These are phyloP conservation scores for Nothura maculosa DNA, from an alignment of 2,797 vertebrate genomes.

Conservation along the genomic window DNA sequence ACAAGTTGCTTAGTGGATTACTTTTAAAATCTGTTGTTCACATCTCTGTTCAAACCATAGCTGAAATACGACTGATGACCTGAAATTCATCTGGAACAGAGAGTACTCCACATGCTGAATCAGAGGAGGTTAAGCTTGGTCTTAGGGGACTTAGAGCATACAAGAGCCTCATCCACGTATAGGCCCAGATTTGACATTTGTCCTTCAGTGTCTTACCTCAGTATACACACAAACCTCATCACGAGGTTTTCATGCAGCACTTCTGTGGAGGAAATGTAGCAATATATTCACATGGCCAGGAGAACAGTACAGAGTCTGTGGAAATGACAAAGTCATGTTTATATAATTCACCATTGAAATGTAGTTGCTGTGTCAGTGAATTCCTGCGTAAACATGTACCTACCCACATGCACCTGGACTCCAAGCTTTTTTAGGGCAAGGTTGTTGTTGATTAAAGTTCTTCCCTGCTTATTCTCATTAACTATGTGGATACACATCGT, in stretches of 20 bases:
- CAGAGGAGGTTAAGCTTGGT: not conserved
- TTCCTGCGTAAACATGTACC: not conserved
- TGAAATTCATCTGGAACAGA: constrained; percentile 13
- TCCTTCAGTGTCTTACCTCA: not conserved
- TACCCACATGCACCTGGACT: not conserved
- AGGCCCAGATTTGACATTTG: not conserved
- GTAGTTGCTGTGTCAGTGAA: accelerated
- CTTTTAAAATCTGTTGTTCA: constrained; percentile 46
- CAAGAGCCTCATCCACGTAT: not conserved
- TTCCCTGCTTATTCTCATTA: not conserved
- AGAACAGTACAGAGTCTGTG: not conserved
- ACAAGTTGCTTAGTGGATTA: constrained; percentile 53
- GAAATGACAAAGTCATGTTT: not conserved
- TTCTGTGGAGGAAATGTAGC: not conserved
- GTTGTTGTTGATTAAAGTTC: not conserved
- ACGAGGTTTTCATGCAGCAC: not conserved
- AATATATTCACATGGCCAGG: not conserved
- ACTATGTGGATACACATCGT: not conserved
- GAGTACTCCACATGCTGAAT: not conserved
- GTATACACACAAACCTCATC: not conserved
- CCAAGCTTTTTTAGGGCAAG: not conserved
- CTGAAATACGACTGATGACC: constrained; percentile 10
- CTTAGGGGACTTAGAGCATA: not conserved
- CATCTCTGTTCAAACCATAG: constrained; percentile 35
- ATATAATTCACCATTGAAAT: not conserved